Evolutionary conservation across 2,797 vertebrate species (phyloP), one percentile per base, ranked within the genome.

Genomic region (Xyrichtys novacula): DNA sequence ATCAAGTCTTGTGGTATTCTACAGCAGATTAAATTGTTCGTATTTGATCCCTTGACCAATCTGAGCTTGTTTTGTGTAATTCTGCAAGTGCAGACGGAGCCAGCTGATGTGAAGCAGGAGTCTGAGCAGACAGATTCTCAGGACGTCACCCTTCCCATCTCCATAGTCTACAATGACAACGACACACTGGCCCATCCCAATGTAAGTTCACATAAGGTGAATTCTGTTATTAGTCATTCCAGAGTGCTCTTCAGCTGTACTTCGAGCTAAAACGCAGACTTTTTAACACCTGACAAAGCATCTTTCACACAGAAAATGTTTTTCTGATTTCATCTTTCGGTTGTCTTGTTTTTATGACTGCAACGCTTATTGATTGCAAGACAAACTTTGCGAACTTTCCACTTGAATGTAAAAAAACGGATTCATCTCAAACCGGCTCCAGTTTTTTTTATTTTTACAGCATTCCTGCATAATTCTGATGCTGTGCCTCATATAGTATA

Each of bases 131-230:
- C 88, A 5, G 92, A 89, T 8, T 91, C 93, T 46, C 75, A 87
- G 15, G 94, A 95, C 3, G 26, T 94, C 82, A 83, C 17, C 73
- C 89, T 98, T 42, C 97, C 97, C 28, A 93, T 93, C 17, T 83
- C 94, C 44, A 99, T 98, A 85, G 95, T 96, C 70, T 99, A 99
- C 72, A 95, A 96, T 57, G 96, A 98, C 60, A 96, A 83, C 19
- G 95, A 96, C 77, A 94, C 95, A 1, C 92, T 99, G 3, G 97
- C 96, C 12, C 97, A 98, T 74, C 96, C 95, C 15, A 96, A 92
- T 5, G 97, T 98, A 93, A 96, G 96, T 85, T 65, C 39, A 75
- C 67, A 38, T 23, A 22, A 19, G 4, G 32, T 26, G 38, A 71
- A 72, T 23, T 4, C 39, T 11, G 34, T 36, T 31, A 15, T 3